phyloP scores from a whole-genome alignment of 2,888 invertebrate species.

The Azorinus chamasolen region DNA sequence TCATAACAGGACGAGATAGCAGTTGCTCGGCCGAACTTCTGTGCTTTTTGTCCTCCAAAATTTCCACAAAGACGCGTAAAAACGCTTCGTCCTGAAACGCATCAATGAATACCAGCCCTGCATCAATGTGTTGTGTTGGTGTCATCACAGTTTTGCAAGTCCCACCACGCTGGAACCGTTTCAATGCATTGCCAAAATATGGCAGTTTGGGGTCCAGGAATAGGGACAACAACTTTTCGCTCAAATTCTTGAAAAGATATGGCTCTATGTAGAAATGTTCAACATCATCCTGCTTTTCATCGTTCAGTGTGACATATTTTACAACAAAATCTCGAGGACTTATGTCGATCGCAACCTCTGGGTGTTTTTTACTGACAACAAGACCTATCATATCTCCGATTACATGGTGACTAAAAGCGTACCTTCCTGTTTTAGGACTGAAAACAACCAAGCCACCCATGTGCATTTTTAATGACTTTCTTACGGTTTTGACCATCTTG shows the following conservation, averaged over 20 bases:
- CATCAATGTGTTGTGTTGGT: slow-evolving; percentile 4
- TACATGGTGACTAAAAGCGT: slow-evolving; percentile 11
- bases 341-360: no score
- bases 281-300: no score
- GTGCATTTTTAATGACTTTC: slow-evolving; percentile 37
- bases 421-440: slow-evolving; percentile 13
- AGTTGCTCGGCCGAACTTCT: no score
- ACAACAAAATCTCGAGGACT: no score
- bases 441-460: slow-evolving; percentile 30
- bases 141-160: slow-evolving; percentile 1
- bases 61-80: slow-evolving; percentile 7
- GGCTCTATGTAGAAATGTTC: no score
- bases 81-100: slow-evolving; percentile 15
- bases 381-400: no score
- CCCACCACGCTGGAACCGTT: slow-evolving; percentile 1
- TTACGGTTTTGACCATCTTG: slow-evolving; percentile 11
- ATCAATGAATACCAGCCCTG: slow-evolving; percentile 11
- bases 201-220: no score
- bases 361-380: no score
- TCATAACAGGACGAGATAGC: slow-evolving; percentile 10
- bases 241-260: no score
- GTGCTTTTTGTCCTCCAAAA: background rate
- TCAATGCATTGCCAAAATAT: no score
- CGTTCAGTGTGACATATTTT: no score
- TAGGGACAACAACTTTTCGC: no score